Base-by-base conservation (phyloP, 2,797 vertebrate species). In the Trachurus trachurus region DNA sequence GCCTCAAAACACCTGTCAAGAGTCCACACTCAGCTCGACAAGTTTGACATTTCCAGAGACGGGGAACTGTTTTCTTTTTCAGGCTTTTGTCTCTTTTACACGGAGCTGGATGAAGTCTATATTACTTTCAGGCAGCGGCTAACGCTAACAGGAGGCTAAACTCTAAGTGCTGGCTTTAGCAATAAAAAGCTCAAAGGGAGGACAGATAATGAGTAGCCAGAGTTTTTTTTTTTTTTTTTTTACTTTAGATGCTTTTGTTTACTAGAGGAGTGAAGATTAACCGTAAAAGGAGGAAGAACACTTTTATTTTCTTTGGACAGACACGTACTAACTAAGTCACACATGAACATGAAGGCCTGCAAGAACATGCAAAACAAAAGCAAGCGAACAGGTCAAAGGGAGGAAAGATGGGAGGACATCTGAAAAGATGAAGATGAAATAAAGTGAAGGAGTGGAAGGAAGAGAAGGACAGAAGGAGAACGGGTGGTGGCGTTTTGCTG, bases 1-100 rank as follows among this genome's bases (percentile, higher is more conserved):
- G 40, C 77, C 74, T 87, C 49, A 76, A 83, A 92, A 88, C 81
- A 90, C 85, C 89, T 87, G 89, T 71, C 85, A 53, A 53, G 65
- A 26, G 26, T 80, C 68, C 54, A 56, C 76, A 44, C 71, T 67
- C 29, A 19, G 16, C 42, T 81, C 62, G 66, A 88, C 79, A 66
- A 66, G 80, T 77, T 61, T 83, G 83, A 89, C 74, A 47, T 71
- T 78, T 87, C 60, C 80, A 84, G 40, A 67, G 53, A 78, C 22
- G 13, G 13, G 45, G 59, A 21, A 49, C 53, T 58, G 37, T 54
- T 54, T 65, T 15, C 52, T 60, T 49, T 45, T 26, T n/a, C 9
- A 2, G n/a, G 1, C 15, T 21, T 66, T 72, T 74, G 73, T 78
- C 29, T 78, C 39, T 34, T 13, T 42, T 21, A 29, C 9, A 1